phyloP scores from a whole-genome alignment of 2,888 invertebrate species.

The Lasioglossum villosulum region DNA sequence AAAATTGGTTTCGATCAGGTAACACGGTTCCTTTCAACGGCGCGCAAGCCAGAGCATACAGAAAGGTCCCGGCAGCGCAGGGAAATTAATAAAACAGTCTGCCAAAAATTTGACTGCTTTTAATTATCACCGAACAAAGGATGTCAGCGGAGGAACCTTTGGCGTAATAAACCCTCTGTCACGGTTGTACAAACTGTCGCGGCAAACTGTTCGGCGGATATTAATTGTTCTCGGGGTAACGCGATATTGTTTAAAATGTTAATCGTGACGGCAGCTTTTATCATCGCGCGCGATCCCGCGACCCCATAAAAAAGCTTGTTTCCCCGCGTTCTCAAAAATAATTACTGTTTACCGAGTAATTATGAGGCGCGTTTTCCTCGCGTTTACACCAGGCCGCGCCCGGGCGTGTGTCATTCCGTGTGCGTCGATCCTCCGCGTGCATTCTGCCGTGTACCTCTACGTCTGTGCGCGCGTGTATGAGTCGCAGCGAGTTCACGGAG shows the following conservation, averaged over 20 bases:
- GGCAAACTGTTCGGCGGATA: conserved; percentile 6
- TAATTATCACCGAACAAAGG: conserved; percentile 8
- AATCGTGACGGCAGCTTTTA: conserved; percentile 52
- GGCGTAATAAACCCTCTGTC: conserved; percentile 10
- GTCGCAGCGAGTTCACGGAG: not conserved
- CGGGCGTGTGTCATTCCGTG: conserved; percentile 1
- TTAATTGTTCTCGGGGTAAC: conserved; percentile 44
- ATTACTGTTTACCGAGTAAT: conserved; percentile 74
- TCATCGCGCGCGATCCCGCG: conserved; percentile 42
- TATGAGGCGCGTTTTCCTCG: conserved; percentile 42
- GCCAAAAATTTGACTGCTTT: conserved; percentile 10
- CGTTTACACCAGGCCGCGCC: not conserved
- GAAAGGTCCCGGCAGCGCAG: not conserved
- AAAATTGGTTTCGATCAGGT: not conserved
- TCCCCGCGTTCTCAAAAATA: conserved; percentile 68
- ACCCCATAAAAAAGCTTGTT: conserved; percentile 44
- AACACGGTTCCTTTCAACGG: not conserved
- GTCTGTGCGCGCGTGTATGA: not conserved
- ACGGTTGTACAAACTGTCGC: conserved; percentile 2
- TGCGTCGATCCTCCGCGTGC: not conserved
- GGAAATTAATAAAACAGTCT: conserved; percentile 5
- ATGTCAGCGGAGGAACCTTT: not conserved
- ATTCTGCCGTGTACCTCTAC: not conserved
- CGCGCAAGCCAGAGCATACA: not conserved
- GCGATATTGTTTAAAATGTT: conserved; percentile 58